Percentiles rank a stretch among this genome's conserved stretches.
phyloP scores from a whole-genome alignment of 37 sponge, comb jelly and placozoan species.

The Geodia barretti region DNA sequence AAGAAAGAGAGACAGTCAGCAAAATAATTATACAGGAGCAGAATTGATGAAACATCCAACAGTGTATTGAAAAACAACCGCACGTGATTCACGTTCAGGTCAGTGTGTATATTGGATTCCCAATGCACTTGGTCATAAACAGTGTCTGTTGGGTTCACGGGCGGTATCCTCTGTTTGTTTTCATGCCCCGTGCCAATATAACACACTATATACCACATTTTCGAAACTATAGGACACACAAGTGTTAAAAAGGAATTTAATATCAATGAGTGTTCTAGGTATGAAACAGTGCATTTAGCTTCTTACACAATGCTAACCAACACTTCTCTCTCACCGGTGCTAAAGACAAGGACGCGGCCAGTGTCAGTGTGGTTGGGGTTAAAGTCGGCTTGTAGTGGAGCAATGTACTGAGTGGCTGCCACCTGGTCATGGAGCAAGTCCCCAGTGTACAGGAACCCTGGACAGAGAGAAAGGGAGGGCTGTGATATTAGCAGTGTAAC shows the following conservation, averaged over 20 bases:
- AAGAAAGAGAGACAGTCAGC: too few species aligned
- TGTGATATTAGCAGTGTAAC: neutral
- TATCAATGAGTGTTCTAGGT: too few species aligned
- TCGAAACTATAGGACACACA: neutral
- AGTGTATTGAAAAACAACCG: too few species aligned
- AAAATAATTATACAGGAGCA: too few species aligned
- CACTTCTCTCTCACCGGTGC: constrained; percentile 31
- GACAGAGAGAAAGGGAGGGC: neutral
- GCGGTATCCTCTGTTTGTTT: neutral
- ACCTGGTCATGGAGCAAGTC: constrained; percentile 23
- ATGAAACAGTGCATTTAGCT: too few species aligned
- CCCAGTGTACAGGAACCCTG: constrained; percentile 72
- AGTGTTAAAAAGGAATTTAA: neutral
- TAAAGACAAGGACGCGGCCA: constrained; percentile 39
- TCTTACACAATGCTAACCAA: too few species aligned
- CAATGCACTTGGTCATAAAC: neutral
- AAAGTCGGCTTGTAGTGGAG: constrained; percentile 83
- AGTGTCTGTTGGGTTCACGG: neutral
- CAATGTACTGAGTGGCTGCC: constrained; percentile 63
- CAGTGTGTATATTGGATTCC: too few species aligned
- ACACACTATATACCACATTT: neutral
- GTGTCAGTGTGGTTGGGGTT: constrained; percentile 47
- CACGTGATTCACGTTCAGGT: too few species aligned
- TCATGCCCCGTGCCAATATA: neutral
- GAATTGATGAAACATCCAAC: too few species aligned